phyloP scores from a whole-genome alignment of 2,888 invertebrate genomes.

The Drosophila prolongata region DNA sequence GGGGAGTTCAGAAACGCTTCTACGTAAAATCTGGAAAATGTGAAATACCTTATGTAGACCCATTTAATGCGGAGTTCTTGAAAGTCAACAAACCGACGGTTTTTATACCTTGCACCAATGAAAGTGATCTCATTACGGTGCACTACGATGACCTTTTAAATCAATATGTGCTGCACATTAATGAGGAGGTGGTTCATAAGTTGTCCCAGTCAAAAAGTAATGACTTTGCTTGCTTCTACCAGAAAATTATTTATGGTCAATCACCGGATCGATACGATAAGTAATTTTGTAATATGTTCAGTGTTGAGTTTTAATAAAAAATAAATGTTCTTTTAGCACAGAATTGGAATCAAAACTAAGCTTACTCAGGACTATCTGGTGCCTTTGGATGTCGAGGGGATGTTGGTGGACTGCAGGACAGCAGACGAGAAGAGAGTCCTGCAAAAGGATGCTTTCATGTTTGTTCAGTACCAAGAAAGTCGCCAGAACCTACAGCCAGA shows the following conservation, averaged over 20 bases:
- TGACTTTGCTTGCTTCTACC: constrained; percentile 77
- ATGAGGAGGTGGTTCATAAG: constrained; percentile 48
- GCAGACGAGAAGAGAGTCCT: constrained; percentile 62
- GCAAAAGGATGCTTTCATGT: constrained; percentile 85
- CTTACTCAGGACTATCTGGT: constrained; percentile 65
- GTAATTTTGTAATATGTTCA: constrained; percentile 25
- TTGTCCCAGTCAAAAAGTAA: constrained; percentile 33
- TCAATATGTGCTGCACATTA: constrained; percentile 54
- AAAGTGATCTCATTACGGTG: constrained; percentile 51
- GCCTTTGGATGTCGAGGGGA: constrained; percentile 65
- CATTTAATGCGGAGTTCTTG: constrained; percentile 85
- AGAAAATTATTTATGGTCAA: constrained; percentile 57
- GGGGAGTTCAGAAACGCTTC: constrained; percentile 6
- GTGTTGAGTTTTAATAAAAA: background rate
- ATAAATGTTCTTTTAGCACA: constrained; percentile 15
- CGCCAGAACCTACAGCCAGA: background rate
- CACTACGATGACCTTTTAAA: constrained; percentile 40
- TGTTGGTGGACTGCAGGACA: constrained; percentile 82
- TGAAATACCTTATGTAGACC: constrained; percentile 86
- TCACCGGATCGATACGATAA: constrained; percentile 47
- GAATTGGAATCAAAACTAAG: constrained; percentile 54
- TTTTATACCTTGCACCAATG: constrained; percentile 52
- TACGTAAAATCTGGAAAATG: constrained; percentile 86
- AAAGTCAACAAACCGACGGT: constrained; percentile 40
- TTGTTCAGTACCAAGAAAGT: constrained; percentile 84